Conservation (phyloP, 2,888 invertebrate genomes). For the Bhutanitis thaidina region DNA sequence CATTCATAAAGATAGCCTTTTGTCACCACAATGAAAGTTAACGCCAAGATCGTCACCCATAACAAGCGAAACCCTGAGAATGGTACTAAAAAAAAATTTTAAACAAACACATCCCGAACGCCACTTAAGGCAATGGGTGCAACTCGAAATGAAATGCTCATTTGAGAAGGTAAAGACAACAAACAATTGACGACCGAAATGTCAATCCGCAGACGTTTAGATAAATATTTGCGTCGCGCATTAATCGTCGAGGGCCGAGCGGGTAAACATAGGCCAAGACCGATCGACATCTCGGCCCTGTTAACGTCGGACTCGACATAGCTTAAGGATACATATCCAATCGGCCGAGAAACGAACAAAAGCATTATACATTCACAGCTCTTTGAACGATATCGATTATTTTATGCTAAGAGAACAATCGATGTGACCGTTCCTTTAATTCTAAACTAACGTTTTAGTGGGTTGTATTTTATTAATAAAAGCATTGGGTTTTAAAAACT, state of each 20-base stretch:
- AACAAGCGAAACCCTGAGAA: constrained; percentile 24
- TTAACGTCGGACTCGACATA: constrained; percentile 51
- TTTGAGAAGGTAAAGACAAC: constrained; percentile 77
- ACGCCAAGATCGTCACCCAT: constrained; percentile 33
- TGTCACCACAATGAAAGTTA: constrained; percentile 52
- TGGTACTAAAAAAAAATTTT: constrained; percentile 42
- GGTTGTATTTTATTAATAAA: constrained; percentile 35
- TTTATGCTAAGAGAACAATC: constrained; percentile 23
- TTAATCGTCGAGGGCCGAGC: constrained; percentile 70
- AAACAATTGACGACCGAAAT: constrained; percentile 78
- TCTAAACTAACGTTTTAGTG: constrained; percentile 29
- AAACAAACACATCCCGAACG: constrained; percentile 56
- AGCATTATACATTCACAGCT: constrained; percentile 26
- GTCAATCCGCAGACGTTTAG: constrained; percentile 78
- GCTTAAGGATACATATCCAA: constrained; percentile 18
- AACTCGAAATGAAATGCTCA: constrained; percentile 74
- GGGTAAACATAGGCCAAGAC: constrained; percentile 57
- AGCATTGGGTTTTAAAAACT: constrained; percentile 39
- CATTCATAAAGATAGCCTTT: constrained; percentile 38
- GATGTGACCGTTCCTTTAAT: constrained; percentile 23
- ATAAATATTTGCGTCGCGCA: constrained; percentile 78
- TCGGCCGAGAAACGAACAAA: constrained; percentile 19
- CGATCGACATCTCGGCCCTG: constrained; percentile 68
- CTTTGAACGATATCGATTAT: constrained; percentile 8
- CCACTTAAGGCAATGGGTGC: constrained; percentile 74